Conservation (phyloP, 2,113 vertebrate species). For the Rhegmatorhina hoffmannsi region DNA sequence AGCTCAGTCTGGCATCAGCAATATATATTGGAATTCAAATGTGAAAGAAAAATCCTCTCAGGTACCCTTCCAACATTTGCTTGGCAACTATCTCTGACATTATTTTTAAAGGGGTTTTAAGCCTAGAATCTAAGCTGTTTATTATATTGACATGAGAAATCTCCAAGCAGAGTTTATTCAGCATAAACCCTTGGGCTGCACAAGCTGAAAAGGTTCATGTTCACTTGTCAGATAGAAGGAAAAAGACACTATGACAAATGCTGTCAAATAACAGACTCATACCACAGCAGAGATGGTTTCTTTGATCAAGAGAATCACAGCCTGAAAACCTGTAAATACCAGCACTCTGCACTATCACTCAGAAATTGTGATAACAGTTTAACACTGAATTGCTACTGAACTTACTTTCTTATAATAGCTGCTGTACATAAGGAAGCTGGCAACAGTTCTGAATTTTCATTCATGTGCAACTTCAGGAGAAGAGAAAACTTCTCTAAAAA, state of each 20-base stretch:
- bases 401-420: constrained; percentile 51
- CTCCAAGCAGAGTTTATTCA: background rate
- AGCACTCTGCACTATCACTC: background rate
- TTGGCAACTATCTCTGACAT: background rate
- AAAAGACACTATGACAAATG: background rate
- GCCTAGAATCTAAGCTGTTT: background rate
- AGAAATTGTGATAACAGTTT: background rate
- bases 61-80: background rate
- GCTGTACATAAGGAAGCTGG: constrained; percentile 26
- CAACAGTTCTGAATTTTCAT: constrained; percentile 44
- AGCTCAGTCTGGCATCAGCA: background rate
- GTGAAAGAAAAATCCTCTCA: background rate
- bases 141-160: background rate
- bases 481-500: constrained; percentile 32
- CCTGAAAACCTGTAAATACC: constrained; percentile 34
- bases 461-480: constrained; percentile 46
- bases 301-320: constrained; percentile 30
- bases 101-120: background rate
- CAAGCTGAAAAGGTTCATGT: background rate
- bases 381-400: constrained; percentile 33
- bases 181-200: background rate
- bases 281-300: background rate
- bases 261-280: background rate
- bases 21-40: background rate
- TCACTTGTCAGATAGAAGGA: background rate